A percentile compares a stretch with the other conserved stretches of the same genome.
These are phyloP conservation scores for Podarcis raffonei DNA, from an alignment of 2,113 vertebrate genomes.

Conservation along the genomic window DNA sequence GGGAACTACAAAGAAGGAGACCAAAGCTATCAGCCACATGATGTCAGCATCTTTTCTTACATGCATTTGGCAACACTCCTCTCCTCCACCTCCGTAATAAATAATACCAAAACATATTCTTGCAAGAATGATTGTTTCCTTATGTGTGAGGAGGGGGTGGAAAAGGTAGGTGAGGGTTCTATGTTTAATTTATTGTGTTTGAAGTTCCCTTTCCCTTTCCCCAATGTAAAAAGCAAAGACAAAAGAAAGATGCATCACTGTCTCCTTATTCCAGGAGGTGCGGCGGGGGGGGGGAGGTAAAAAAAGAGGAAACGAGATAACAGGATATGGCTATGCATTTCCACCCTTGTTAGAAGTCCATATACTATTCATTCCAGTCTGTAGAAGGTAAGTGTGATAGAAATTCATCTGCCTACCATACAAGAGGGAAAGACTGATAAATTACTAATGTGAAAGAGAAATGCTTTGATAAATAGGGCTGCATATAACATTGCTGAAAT, in stretches of 20 bases:
- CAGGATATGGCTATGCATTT: background rate
- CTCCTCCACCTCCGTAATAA: background rate
- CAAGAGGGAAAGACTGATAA: background rate
- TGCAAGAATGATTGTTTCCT: conserved; percentile 6
- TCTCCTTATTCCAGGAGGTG: background rate
- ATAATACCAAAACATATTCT: background rate
- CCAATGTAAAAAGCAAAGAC: background rate
- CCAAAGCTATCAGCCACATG: background rate
- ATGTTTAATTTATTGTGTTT: background rate
- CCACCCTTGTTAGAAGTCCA: background rate
- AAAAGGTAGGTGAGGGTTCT: background rate
- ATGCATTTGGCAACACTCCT: background rate
- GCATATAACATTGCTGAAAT: background rate
- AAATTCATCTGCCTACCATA: background rate
- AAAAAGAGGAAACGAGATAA: background rate
- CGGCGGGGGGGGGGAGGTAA: background rate
- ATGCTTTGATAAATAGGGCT: conserved; percentile 6
- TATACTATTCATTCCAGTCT: background rate
- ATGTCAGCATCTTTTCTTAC: background rate
- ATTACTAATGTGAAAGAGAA: conserved; percentile 11
- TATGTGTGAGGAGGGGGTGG: background rate
- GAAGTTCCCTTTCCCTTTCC: background rate
- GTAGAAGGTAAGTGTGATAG: background rate
- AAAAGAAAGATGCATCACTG: background rate
- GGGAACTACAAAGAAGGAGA: background rate